These are phyloP conservation scores for Dipodomys merriami DNA, from an alignment of 2,113 vertebrate species.

Conservation along the genomic window DNA sequence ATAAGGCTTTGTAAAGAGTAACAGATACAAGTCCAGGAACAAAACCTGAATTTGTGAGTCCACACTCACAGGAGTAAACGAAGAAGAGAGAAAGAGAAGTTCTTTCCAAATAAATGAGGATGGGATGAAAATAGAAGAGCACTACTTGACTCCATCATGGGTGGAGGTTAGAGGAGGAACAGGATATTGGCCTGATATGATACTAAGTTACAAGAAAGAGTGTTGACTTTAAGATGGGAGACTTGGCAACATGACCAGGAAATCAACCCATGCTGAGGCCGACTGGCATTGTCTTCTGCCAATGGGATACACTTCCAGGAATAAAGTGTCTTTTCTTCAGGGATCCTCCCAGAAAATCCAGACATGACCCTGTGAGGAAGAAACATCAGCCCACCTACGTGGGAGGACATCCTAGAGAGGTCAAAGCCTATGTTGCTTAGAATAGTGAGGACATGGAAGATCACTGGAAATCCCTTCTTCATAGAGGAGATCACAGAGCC, in stretches of 20 bases:
- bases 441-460: neutral
- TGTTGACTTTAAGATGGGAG: neutral
- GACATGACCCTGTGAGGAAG: neutral
- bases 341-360: neutral
- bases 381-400: neutral
- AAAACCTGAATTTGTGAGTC: neutral
- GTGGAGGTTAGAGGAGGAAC: neutral
- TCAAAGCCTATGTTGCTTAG: neutral
- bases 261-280: neutral
- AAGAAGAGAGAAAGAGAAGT: neutral
- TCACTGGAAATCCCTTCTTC: neutral
- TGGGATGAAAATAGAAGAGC: neutral
- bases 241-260: neutral
- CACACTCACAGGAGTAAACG: neutral
- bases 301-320: neutral
- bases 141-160: neutral
- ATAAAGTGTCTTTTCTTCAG: neutral
- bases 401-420: neutral
- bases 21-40: neutral
- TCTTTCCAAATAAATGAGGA: conserved; percentile 25
- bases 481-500: too few species aligned
- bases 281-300: accelerated
- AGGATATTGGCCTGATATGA: neutral
- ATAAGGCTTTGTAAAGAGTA: neutral
- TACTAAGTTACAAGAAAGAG: neutral